These are phyloP conservation scores for Sitophilus oryzae DNA, from an alignment of 1,140 invertebrate species.

Conservation along the genomic window DNA sequence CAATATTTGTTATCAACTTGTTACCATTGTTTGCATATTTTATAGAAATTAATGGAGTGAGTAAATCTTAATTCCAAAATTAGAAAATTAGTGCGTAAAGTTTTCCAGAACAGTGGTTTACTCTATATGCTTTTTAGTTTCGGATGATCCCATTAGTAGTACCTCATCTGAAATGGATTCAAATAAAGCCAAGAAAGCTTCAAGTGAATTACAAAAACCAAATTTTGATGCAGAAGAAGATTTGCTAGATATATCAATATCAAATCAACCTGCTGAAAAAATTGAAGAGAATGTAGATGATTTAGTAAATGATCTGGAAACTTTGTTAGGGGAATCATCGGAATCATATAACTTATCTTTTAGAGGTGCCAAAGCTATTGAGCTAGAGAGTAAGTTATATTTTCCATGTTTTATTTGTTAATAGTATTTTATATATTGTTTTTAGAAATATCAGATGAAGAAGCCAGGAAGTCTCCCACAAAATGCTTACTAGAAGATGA, in stretches of 20 bases:
- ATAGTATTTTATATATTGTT: too few relatives aligned
- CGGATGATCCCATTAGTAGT: slow-evolving; percentile 39
- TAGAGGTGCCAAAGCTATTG: not conserved
- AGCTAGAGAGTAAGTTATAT: not conserved
- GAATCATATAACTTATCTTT: slow-evolving; percentile 20
- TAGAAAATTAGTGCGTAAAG: too few relatives aligned
- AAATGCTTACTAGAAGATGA: too few relatives aligned
- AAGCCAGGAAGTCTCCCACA: slow-evolving; percentile 1
- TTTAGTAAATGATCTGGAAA: slow-evolving; percentile 42
- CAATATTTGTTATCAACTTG: too few relatives aligned
- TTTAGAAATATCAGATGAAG: slow-evolving; percentile 9
- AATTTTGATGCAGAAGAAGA: slow-evolving; percentile 32
- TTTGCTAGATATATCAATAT: slow-evolving; percentile 37
- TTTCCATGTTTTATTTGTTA: too few relatives aligned
- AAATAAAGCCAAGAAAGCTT: slow-evolving; percentile 12
- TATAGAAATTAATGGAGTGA: too few relatives aligned
- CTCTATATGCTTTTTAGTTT: slow-evolving; percentile 22
- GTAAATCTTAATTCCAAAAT: too few relatives aligned
- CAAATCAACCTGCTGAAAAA: slow-evolving; percentile 31
- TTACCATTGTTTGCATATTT: too few relatives aligned
- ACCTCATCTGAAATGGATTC: slow-evolving; percentile 32
- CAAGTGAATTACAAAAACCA: slow-evolving; percentile 3
- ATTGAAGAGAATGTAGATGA: slow-evolving; percentile 43
- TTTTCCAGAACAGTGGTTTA: too few relatives aligned
- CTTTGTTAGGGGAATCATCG: slow-evolving; percentile 36